These are phyloP conservation scores for Gobio occitaniae DNA, from an alignment of 2,797 vertebrate species.

Conservation along the genomic window DNA sequence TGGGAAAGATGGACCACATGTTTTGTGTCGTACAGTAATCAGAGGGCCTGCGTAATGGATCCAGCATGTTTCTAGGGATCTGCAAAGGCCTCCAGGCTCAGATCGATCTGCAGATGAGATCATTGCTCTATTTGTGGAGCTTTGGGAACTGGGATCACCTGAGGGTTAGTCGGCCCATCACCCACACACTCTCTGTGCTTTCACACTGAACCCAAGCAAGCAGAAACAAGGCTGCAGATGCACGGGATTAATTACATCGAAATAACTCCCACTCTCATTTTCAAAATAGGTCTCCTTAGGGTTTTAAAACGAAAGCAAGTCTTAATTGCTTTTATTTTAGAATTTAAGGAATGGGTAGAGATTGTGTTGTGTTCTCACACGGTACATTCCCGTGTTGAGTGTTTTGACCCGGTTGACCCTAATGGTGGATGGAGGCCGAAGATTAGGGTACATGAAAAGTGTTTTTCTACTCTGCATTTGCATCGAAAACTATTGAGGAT, in stretches of 20 bases:
- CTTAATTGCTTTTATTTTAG: slow-evolving; percentile 28
- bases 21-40: slow-evolving; percentile 70
- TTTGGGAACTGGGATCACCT: slow-evolving; percentile 57
- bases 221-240: slow-evolving; percentile 1
- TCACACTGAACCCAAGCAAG: slow-evolving; percentile 22
- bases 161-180: slow-evolving; percentile 46
- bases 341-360: not conserved
- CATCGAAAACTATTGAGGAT: slow-evolving; percentile 63
- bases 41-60: slow-evolving; percentile 67
- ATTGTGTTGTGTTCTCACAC: not conserved
- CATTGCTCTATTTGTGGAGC: slow-evolving; percentile 65
- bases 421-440: not conserved
- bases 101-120: slow-evolving; percentile 69
- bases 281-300: slow-evolving; percentile 29
- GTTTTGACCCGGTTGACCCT: slow-evolving; percentile 13
- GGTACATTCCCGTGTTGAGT: not conserved
- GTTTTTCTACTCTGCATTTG: slow-evolving; percentile 65
- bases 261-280: slow-evolving; percentile 20
- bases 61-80: slow-evolving; percentile 64
- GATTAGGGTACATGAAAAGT: slow-evolving; percentile 44
- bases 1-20: slow-evolving; percentile 62
- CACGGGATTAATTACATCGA: slow-evolving; percentile 33
- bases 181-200: slow-evolving; percentile 23
- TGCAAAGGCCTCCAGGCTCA: slow-evolving; percentile 61
- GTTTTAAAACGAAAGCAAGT: slow-evolving; percentile 43